Evolutionary conservation across 2,888 invertebrate species (phyloP), one percentile per base, ranked within the genome.

Genomic region (Leucoptera coffeella): DNA sequence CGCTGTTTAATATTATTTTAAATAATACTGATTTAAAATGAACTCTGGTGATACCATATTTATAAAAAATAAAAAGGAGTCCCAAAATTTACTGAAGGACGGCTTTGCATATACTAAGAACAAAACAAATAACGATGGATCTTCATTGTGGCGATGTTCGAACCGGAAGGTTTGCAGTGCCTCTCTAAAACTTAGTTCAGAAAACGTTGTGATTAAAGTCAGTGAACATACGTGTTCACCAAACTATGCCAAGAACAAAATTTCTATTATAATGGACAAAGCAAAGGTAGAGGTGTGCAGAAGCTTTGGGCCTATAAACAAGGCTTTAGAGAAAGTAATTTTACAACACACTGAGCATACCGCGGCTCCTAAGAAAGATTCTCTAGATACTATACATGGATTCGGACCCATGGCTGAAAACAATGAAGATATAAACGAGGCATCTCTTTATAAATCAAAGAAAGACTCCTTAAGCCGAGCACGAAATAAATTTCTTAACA

Each of bases 211-310:
- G 10, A 12, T 14, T 10, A 23, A n/a, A 15, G 23, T 27, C 11
- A 15, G 19, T 23, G 12, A 27, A 9, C 27, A 27, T 27, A 9
- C 23, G 10, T 27, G 28, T 23, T 15, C 6, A 10, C 23, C 28
- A 19, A 25, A 28, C 12, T 4, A 28, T 19, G 28, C 21, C 9
- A 28, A 24, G 24, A 28, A 28, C 21, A 28, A 28, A 25, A 24
- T 28, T 10, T 24, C 28, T 10, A 21, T 28, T 19, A 28, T 24
- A 14, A 28, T 24, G n/a, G 24, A 25, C 19, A 28, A 28, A 28
- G 22, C 22, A 14, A 27, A 27, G 17, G 22, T 23, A 23, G 28
- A 22, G 19, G 28, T 23, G 15, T 28, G 28, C 14, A 23, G 22
- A 28, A 19, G 23, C n/a, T 28, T 23, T 28, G 23, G 23, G 23